Evolutionary conservation across 2,888 invertebrate species (phyloP).

Genomic region (Drosophila paracracens): DNA sequence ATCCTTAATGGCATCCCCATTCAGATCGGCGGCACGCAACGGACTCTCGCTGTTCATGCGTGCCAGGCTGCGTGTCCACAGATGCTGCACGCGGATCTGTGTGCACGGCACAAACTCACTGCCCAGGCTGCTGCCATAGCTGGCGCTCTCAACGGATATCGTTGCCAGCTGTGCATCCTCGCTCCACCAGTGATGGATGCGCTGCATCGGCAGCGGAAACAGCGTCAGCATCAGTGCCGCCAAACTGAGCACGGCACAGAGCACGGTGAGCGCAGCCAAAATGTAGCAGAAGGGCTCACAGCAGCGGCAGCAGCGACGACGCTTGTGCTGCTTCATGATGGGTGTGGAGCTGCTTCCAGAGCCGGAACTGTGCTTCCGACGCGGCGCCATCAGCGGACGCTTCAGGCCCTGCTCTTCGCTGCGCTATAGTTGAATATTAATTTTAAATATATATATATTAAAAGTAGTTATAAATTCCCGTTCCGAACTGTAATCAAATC

Average conservation of each 20-base stretch:
- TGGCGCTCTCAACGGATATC: slow-evolving; percentile 18
- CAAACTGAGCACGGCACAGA: slow-evolving; percentile 87
- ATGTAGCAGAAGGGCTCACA: slow-evolving; percentile 89
- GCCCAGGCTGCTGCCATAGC: slow-evolving; percentile 75
- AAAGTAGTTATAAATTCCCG: neutral
- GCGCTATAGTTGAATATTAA: slow-evolving; percentile 81
- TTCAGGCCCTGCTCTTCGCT: slow-evolving; percentile 90
- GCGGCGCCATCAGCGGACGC: slow-evolving; percentile 90
- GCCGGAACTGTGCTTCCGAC: slow-evolving; percentile 86
- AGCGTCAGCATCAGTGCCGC: slow-evolving; percentile 88
- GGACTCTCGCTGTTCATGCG: slow-evolving; percentile 91
- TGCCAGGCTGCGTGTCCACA: slow-evolving; percentile 90
- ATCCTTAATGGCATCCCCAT: slow-evolving; percentile 90
- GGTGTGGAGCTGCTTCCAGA: slow-evolving; percentile 84
- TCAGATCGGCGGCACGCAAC: slow-evolving; percentile 89
- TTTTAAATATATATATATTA: too few species aligned
- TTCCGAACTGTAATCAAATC: neutral
- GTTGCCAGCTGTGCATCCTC: slow-evolving; percentile 54
- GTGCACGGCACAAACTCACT: slow-evolving; percentile 84
- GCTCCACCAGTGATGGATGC: slow-evolving; percentile 87
- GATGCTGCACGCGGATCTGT: slow-evolving; percentile 84
- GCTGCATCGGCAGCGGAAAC: slow-evolving; percentile 88
- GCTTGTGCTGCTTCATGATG: slow-evolving; percentile 85
- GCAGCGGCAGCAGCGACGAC: slow-evolving; percentile 86
- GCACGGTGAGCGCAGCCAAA: slow-evolving; percentile 87